These are phyloP conservation scores for Mugil cephalus DNA, from an alignment of 2,113 vertebrate genomes.

Conservation along the genomic window DNA sequence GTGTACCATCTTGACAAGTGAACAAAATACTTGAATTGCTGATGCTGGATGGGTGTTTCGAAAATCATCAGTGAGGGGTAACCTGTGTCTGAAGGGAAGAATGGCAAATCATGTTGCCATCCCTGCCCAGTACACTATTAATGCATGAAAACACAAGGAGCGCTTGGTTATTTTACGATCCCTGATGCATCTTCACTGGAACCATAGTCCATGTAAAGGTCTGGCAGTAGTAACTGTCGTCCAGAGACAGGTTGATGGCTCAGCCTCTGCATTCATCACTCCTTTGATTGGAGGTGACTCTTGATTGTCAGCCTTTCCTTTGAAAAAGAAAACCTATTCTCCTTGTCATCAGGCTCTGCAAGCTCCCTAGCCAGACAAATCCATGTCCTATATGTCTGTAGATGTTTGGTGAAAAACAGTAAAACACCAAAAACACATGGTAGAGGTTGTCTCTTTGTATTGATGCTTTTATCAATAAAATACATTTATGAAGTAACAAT, in stretches of 20 bases:
- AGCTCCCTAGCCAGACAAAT: conserved; percentile 26
- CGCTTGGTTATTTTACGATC: conserved; percentile 39
- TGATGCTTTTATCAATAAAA: not conserved
- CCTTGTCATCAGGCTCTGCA: conserved; percentile 32
- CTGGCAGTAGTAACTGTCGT: conserved; percentile 55
- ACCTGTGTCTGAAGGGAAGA: not conserved
- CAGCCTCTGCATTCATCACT: conserved; percentile 55
- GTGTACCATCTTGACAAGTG: conserved; percentile 13
- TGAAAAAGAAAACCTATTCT: conserved; percentile 50
- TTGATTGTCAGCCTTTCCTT: conserved; percentile 60
- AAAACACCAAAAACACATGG: not conserved
- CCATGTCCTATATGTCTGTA: conserved; percentile 10
- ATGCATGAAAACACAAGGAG: conserved; percentile 14
- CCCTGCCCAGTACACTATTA: not conserved
- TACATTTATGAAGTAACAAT: conserved; percentile 5
- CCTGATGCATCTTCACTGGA: conserved; percentile 42
- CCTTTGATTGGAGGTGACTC: conserved; percentile 71
- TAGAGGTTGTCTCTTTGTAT: too few species aligned
- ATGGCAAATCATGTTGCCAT: not conserved
- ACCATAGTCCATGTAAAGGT: conserved; percentile 26
- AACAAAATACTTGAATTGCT: conserved; percentile 22
- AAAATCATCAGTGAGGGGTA: conserved; percentile 9
- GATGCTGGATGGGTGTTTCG: conserved; percentile 15
- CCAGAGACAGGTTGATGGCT: conserved; percentile 66
- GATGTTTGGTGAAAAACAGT: conserved; percentile 16